Percentiles rank a stretch among this genome's conserved stretches.
Conservation (phyloP, 2,888 invertebrate genomes). For the Muscina levida region DNA sequence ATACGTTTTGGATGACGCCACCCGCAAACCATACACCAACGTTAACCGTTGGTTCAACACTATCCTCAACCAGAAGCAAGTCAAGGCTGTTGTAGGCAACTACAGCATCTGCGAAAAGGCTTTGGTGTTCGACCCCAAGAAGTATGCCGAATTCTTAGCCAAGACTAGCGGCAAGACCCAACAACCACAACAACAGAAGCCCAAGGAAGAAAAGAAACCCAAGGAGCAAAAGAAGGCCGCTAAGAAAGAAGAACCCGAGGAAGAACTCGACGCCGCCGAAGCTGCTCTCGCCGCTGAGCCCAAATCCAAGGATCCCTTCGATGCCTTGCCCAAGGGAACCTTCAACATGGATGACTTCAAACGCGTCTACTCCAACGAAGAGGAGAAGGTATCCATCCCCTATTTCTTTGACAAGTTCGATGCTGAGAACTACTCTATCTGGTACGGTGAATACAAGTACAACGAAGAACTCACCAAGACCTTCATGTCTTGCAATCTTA, state of each 20-base stretch:
- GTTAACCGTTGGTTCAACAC: conserved; percentile 97
- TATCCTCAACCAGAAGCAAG: conserved; percentile 91
- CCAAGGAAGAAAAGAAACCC: conserved; percentile 76
- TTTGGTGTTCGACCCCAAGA: conserved; percentile 90
- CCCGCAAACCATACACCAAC: conserved; percentile 86
- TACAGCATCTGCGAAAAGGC: conserved; percentile 88
- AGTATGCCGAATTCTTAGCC: conserved; percentile 83
- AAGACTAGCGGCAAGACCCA: conserved; percentile 77
- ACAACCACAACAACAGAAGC: conserved; percentile 74
- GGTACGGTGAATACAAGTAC: conserved; percentile 98
- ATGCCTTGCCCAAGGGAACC: conserved; percentile 91
- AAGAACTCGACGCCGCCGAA: conserved; percentile 86
- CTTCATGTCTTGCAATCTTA: conserved; percentile 99
- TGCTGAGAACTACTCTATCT: conserved; percentile 96
- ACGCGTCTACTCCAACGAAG: conserved; percentile 97
- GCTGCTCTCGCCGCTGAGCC: conserved; percentile 87
- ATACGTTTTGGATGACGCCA: conserved; percentile 85
- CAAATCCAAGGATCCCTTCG: conserved; percentile 95
- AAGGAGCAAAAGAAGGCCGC: conserved; percentile 70
- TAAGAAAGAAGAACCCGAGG: conserved; percentile 80
- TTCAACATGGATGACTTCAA: conserved; percentile 99
- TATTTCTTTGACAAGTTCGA: conserved; percentile 99
- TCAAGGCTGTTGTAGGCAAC: conserved; percentile 84
- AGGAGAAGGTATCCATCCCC: conserved; percentile 94
- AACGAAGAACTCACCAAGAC: conserved; percentile 93